Conservation (phyloP, 2,888 invertebrate genomes). For the Epinotia brunnichana region DNA sequence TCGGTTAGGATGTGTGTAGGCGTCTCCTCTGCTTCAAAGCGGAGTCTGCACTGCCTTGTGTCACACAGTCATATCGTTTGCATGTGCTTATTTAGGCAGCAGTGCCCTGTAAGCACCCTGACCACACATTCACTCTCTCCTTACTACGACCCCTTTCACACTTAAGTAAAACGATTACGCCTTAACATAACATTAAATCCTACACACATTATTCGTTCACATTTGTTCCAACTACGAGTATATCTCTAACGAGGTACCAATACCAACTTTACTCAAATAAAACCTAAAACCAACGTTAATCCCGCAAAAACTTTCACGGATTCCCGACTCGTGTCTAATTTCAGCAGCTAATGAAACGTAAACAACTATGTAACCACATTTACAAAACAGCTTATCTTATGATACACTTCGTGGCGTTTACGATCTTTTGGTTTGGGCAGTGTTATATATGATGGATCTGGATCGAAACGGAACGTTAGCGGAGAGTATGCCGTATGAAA, state of each 20-base stretch:
- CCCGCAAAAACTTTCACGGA: slow-evolving; percentile 13
- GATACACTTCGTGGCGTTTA: background rate
- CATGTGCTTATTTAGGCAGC: no score
- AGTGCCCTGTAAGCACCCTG: no score
- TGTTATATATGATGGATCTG: slow-evolving; percentile 32
- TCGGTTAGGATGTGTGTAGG: no score
- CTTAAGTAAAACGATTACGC: no score
- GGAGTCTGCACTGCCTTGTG: no score
- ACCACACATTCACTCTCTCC: no score
- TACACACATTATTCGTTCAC: no score
- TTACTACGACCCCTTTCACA: no score
- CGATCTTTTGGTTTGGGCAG: background rate
- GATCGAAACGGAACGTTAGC: slow-evolving; percentile 26
- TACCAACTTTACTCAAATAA: slow-evolving; percentile 10
- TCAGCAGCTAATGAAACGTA: slow-evolving; percentile 41
- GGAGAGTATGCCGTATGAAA: slow-evolving; percentile 14
- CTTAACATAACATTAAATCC: no score
- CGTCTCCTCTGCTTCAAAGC: no score
- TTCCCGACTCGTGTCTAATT: slow-evolving; percentile 34
- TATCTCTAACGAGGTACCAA: background rate
- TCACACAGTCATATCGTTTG: no score
- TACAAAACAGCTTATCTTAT: slow-evolving; percentile 20
- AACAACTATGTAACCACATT: slow-evolving; percentile 23
- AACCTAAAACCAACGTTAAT: slow-evolving; percentile 25
- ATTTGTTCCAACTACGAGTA: background rate